A percentile compares a stretch with the other conserved stretches of the same genome.
These are phyloP conservation scores for Dendroctonus ponderosae DNA, from an alignment of 1,140 invertebrate genomes.

Conservation along the genomic window DNA sequence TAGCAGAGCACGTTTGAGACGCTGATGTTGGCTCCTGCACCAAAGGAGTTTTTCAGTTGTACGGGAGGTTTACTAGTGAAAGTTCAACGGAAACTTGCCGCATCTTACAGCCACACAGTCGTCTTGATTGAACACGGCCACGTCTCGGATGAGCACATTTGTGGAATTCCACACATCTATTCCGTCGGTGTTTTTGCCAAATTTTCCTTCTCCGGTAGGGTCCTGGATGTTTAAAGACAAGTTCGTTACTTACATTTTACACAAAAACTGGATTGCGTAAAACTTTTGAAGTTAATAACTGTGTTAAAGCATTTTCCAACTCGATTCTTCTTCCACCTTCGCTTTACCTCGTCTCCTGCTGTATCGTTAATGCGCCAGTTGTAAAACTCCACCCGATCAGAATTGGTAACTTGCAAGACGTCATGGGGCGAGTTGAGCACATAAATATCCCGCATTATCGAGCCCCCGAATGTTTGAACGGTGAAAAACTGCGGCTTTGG, in stretches of 20 bases:
- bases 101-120: constrained; percentile 24
- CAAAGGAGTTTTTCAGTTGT: too few species aligned
- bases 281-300: too few species aligned
- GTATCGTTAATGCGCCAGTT: constrained; percentile 11
- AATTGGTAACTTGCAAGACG: background rate
- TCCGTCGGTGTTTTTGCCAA: constrained; percentile 8
- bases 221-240: background rate
- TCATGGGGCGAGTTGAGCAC: constrained; percentile 17
- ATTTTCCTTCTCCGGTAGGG: background rate
- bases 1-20: constrained; percentile 2
- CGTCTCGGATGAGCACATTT: constrained; percentile 7
- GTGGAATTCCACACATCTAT: constrained; percentile 21
- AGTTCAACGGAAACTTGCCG: constrained; percentile 2
- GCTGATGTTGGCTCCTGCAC: constrained; percentile 12
- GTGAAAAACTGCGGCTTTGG: constrained; percentile 20
- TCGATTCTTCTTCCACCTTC: too few species aligned
- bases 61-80: background rate
- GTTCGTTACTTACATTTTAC: too few species aligned
- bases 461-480: constrained; percentile 10
- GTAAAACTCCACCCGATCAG: background rate
- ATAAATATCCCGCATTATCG: constrained; percentile 12
- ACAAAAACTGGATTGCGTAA: too few species aligned
- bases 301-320: too few species aligned
- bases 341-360: constrained; percentile 13
- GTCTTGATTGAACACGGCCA: constrained; percentile 19